Conservation (phyloP, 2,113 vertebrate species). For the Percopsis transmontana region DNA sequence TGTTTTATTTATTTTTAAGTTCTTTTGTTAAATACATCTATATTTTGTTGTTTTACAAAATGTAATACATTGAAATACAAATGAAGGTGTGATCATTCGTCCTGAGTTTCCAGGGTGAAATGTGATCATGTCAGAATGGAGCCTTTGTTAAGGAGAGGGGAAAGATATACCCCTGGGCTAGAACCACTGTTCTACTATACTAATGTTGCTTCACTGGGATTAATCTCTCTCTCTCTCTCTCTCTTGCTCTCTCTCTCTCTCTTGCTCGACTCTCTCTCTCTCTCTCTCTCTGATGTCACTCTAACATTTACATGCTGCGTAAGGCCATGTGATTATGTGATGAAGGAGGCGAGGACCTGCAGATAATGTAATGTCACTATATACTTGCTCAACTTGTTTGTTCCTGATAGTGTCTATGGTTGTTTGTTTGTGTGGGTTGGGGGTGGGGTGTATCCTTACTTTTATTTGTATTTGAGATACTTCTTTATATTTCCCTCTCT, state of each 20-base stretch:
- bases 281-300: background rate
- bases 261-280: background rate
- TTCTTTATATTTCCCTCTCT: background rate
- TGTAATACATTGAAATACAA: slow-evolving; percentile 20
- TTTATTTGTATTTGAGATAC: background rate
- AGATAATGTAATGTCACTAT: too few relatives aligned
- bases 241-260: slow-evolving; percentile 1
- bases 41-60: background rate
- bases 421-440: background rate
- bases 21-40: background rate
- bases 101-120: slow-evolving; percentile 53
- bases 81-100: slow-evolving; percentile 56
- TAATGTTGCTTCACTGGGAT: slow-evolving; percentile 46
- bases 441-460: too few relatives aligned
- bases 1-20: slow-evolving; percentile 17
- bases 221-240: slow-evolving; percentile 16
- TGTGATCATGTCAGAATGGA: slow-evolving; percentile 68
- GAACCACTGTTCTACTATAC: slow-evolving; percentile 29
- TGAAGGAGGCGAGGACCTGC: too few relatives aligned
- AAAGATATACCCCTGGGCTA: slow-evolving; percentile 42
- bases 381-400: too few relatives aligned
- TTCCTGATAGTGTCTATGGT: background rate
- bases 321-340: too few relatives aligned
- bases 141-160: slow-evolving; percentile 66
- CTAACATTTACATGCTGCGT: too few relatives aligned